Evolutionary conservation across 1,140 invertebrate species (phyloP).

Genomic region (Colletes latitarsis): DNA sequence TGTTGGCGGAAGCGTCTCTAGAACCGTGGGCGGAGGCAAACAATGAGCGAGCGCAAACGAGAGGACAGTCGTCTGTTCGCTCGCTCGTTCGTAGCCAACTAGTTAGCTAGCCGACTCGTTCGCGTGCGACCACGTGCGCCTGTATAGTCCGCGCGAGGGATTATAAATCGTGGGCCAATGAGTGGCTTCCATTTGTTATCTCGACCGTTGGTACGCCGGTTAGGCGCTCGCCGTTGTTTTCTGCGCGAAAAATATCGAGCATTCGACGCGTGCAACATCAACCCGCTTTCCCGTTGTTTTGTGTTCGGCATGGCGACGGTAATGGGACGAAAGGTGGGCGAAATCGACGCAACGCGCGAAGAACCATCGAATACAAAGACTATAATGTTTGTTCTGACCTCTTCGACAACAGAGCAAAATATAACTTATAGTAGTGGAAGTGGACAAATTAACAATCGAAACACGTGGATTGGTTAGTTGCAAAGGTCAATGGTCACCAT

Average conservation of each 20-base stretch:
- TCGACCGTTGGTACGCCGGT: conserved; percentile 69
- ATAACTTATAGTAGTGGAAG: too few species aligned
- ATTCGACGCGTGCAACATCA: conserved; percentile 58
- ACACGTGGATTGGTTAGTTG: too few species aligned
- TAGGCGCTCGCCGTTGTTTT: conserved; percentile 70
- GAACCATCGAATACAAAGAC: too few species aligned
- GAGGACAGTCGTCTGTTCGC: conserved; percentile 26
- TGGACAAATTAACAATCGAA: too few species aligned
- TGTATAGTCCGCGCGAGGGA: conserved; percentile 62
- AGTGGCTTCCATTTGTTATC: conserved; percentile 79
- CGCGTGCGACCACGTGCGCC: conserved; percentile 41
- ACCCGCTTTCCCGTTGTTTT: conserved; percentile 26
- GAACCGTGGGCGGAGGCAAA: conserved; percentile 36
- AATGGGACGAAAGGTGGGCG: conserved; percentile 14
- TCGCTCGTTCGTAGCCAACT: conserved; percentile 57
- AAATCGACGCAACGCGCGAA: neutral
- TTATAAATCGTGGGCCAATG: conserved; percentile 79
- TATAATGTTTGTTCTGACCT: too few species aligned
- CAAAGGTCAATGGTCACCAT: too few species aligned
- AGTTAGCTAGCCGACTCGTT: conserved; percentile 66
- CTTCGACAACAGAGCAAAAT: too few species aligned
- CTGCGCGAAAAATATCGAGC: conserved; percentile 67
- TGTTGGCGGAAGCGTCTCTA: conserved; percentile 72
- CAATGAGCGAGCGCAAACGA: conserved; percentile 58
- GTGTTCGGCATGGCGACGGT: conserved; percentile 7